Conservation (phyloP, 2,797 vertebrate genomes). For the Podarcis lilfordi region DNA sequence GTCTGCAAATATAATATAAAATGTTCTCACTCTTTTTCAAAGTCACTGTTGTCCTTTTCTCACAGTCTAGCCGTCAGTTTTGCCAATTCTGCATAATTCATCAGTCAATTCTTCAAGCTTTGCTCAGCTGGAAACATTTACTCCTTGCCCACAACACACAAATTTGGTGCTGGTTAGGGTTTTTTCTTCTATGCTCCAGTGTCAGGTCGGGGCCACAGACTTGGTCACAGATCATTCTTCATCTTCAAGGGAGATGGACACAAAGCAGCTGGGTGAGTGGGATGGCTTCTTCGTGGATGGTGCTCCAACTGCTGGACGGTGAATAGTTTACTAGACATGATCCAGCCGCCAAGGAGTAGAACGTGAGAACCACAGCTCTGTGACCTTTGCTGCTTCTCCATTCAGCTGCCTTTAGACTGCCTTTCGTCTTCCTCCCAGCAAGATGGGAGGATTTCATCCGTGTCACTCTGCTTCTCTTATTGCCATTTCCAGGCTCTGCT, state of each 20-base stretch:
- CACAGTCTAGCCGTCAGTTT: no score
- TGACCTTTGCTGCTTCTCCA: constrained; percentile 37
- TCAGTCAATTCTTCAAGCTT: not conserved
- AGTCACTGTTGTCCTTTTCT: no score
- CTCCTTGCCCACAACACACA: no score
- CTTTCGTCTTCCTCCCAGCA: not conserved
- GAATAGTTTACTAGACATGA: constrained; percentile 65
- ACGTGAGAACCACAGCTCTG: not conserved
- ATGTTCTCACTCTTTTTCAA: no score
- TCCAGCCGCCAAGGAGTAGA: constrained; percentile 37
- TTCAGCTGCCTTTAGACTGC: not conserved
- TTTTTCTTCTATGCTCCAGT: not conserved
- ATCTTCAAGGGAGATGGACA: not conserved
- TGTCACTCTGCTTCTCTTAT: not conserved
- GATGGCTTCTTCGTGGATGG: not conserved
- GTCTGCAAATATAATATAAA: no score
- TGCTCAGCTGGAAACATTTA: not conserved
- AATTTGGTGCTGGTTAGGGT: not conserved
- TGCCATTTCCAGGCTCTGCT: not conserved
- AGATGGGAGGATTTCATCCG: rapidly evolving
- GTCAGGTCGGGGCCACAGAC: not conserved
- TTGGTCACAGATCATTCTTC: no score
- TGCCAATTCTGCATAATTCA: no score
- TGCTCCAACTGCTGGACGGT: not conserved
- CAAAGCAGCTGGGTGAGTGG: constrained; percentile 17